Evolutionary conservation across 2,113 vertebrate species (phyloP), one percentile per base, ranked within the genome.

Genomic region (Cynoglossus semilaevis): DNA sequence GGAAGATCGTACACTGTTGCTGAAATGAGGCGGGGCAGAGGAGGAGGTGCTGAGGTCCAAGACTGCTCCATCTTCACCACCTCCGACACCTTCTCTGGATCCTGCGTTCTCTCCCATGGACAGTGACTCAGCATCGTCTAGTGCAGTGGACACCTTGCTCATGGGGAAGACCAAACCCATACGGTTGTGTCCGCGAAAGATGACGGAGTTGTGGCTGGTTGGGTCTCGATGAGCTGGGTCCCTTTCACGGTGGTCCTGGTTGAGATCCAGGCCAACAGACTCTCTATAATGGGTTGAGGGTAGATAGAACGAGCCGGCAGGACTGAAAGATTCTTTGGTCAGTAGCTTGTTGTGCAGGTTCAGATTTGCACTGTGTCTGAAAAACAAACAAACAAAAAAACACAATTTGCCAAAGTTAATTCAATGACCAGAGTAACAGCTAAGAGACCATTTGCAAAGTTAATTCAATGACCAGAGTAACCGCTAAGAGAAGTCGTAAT

Each of bases 301-400:
- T 17, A 67, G 87, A 88, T 91, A 92, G 54, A 88, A 85, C 56
- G 88, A 76, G 58, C 77, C 81, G 36, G 82, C 67, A 40, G 88
- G 77, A 64, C 91, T 90, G 81, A 92, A 71, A 17, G 91, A 86
- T 76, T 96, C 96, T 91, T 92, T 96, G 92, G 88, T 94, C 91
- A 95, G 84, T 73, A 92, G 93, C 88, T 98, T 96, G 79, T 95
- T 93, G 86, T 98, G 96, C 70, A 98, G 93, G 80, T 92, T 96
- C 77, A 94, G 72, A 87, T 98, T 97, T 58, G 95, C 94, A 88
- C 95, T 98, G 88, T 98, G 95, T 88, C 96, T 97, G 80, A 60
- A 88, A 73, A 90, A 90, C 80, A 45, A 82, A 90, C 78, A 62
- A 29, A 29, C 22, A 29, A 29, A 4, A 29, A 29, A 29, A n/a